Evolutionary conservation across 2,113 vertebrate species (phyloP).

Genomic region (Nibea albiflora): DNA sequence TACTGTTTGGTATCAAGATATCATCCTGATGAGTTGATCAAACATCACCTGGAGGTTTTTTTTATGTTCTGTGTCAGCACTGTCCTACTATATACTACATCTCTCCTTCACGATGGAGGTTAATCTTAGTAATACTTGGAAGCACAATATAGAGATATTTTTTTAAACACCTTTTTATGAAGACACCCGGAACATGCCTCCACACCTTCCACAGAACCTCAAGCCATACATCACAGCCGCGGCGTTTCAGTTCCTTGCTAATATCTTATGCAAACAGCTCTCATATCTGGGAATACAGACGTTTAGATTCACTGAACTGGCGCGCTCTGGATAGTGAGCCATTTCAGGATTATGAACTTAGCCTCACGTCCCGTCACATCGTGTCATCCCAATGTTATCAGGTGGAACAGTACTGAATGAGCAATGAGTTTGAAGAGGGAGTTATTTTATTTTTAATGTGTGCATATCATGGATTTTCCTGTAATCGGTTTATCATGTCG

Average conservation of each 20-base stretch:
- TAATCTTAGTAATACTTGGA: constrained; percentile 69
- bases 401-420: constrained; percentile 3
- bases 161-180: constrained; percentile 64
- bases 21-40: constrained; percentile 45
- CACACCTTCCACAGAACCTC: constrained; percentile 67
- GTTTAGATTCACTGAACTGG: constrained; percentile 17
- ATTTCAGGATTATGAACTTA: constrained; percentile 40
- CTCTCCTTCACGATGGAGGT: constrained; percentile 41
- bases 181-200: constrained; percentile 50
- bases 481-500: constrained; percentile 17
- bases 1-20: constrained; percentile 52
- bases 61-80: constrained; percentile 20
- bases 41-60: not conserved
- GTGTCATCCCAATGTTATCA: not conserved
- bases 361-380: constrained; percentile 26
- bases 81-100: constrained; percentile 3
- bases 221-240: constrained; percentile 62
- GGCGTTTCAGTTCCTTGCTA: constrained; percentile 55
- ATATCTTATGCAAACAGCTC: constrained; percentile 70
- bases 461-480: constrained; percentile 8
- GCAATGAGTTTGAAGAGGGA: not conserved
- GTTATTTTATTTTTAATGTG: not conserved
- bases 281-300: constrained; percentile 35
- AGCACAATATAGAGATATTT: constrained; percentile 76
- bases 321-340: constrained; percentile 25